Base-by-base conservation (phyloP, 2,888 invertebrate genomes). In the Cecidostiba fungosa region DNA sequence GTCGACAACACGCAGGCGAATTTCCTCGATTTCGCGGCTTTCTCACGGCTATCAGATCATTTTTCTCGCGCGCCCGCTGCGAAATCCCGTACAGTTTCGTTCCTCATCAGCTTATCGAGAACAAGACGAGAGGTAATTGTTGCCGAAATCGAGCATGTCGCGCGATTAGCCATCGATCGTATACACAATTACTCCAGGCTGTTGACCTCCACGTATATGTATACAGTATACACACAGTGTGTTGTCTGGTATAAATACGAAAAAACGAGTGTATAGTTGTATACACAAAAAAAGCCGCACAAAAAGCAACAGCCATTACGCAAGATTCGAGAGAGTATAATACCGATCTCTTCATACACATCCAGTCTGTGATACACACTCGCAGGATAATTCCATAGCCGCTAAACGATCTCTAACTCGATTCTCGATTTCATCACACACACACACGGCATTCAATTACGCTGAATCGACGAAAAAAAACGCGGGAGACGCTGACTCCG, bases 21-120 rank as follows among this genome's bases (percentile, higher is more conserved):
- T 77, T 77, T 82, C 77, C 76, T 50, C 47, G 36, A 77, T 77
- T 82, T 77, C 82, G 69, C 82, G 77, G 39, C 54, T 82, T 82
- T 82, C 82, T 77, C 82, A 82, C 82, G 82, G 26, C 36, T 54
- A 70, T 54, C 76, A 10, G 69, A 76, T 54, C n/a, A 80, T 72
- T 80, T 80, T 72, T 80, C 80, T 80, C 72, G n/a, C 70, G 23
- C 12, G 6, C 43, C 36, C 32, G n/a, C 54, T 54, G 8, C n/a
- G 54, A 59, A 19, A 59, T n/a, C 19, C 23, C n/a, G 54, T n/a
- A 19, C 0, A n/a, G 16, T 50, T 16, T 50, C 50, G 16, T 16
- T 12, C 50, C 16, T 16, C 50, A 16, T 50, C 54, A 23, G 54
- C 54, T 59, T 59, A 59, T 59, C 54, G 16, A 59, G 54, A 59